These are phyloP conservation scores for Scomber colias DNA, from an alignment of 2,113 vertebrate species.

Conservation along the genomic window DNA sequence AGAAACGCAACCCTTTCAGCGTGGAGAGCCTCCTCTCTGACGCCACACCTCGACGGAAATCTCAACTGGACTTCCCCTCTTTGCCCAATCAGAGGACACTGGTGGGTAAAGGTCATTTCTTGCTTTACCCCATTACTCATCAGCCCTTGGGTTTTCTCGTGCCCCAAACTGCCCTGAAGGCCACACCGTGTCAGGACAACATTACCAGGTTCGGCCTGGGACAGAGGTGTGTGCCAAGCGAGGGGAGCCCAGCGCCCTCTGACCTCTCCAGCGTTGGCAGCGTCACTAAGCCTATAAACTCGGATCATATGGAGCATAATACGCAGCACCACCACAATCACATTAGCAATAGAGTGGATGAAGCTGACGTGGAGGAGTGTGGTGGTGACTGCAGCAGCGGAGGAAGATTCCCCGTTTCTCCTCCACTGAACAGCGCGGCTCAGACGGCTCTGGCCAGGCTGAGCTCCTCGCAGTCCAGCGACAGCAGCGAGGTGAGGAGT, in stretches of 20 bases:
- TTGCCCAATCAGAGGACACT: constrained; percentile 89
- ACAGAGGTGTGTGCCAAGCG: constrained; percentile 62
- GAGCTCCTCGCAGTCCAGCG: constrained; percentile 35
- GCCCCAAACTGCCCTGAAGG: constrained; percentile 91
- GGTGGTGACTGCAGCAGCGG: constrained; percentile 30
- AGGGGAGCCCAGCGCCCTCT: constrained; percentile 56
- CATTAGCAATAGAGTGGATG: constrained; percentile 61
- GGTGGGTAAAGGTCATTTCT: constrained; percentile 94
- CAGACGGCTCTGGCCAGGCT: constrained; percentile 43
- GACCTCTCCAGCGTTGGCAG: constrained; percentile 60
- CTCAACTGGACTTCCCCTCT: constrained; percentile 87
- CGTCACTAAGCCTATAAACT: constrained; percentile 54
- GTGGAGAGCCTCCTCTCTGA: constrained; percentile 93
- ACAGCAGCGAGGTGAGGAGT: constrained; percentile 40
- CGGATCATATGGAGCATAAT: constrained; percentile 49
- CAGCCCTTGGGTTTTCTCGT: constrained; percentile 95
- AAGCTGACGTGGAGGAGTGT: constrained; percentile 44
- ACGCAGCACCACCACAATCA: constrained; percentile 61
- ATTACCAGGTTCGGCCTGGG: constrained; percentile 55
- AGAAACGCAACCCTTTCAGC: constrained; percentile 92
- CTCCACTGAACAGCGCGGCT: constrained; percentile 22
- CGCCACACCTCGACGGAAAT: constrained; percentile 88
- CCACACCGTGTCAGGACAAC: constrained; percentile 73
- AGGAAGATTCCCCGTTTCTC: constrained; percentile 39
- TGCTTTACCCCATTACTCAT: constrained; percentile 95